These are phyloP conservation scores for Genyomyrus donnyi DNA, from an alignment of 2,113 vertebrate genomes.

Conservation along the genomic window DNA sequence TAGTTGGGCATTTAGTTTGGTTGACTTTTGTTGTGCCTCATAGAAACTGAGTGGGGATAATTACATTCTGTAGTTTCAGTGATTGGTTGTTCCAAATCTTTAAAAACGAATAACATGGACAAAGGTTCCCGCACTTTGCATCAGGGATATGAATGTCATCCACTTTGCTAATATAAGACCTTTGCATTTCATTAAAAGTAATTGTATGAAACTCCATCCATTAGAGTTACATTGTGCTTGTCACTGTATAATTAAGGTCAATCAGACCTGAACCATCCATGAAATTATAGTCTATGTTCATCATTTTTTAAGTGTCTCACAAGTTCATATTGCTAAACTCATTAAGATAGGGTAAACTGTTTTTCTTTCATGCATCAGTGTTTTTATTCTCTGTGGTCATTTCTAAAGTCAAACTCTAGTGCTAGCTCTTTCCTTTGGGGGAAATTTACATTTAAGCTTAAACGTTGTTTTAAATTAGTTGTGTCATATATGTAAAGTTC, in stretches of 20 bases:
- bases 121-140: neutral
- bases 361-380: neutral
- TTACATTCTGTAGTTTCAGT: neutral
- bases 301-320: neutral
- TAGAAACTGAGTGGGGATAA: neutral
- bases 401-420: neutral
- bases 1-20: neutral
- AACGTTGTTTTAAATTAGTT: neutral
- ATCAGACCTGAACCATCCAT: neutral
- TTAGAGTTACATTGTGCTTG: neutral
- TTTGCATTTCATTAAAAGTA: constrained; percentile 5
- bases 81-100: neutral
- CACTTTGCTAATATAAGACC: neutral
- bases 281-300: neutral
- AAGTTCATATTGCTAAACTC: neutral
- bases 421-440: neutral
- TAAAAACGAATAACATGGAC: neutral
- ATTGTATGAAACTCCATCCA: neutral
- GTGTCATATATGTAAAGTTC: neutral
- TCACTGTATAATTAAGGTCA: neutral
- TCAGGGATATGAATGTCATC: neutral
- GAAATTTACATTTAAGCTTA: neutral
- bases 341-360: neutral
- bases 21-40: neutral
- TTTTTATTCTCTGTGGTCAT: neutral